Evolutionary conservation across 2,113 vertebrate genomes (phyloP).

Genomic region (Mustela nigripes): DNA sequence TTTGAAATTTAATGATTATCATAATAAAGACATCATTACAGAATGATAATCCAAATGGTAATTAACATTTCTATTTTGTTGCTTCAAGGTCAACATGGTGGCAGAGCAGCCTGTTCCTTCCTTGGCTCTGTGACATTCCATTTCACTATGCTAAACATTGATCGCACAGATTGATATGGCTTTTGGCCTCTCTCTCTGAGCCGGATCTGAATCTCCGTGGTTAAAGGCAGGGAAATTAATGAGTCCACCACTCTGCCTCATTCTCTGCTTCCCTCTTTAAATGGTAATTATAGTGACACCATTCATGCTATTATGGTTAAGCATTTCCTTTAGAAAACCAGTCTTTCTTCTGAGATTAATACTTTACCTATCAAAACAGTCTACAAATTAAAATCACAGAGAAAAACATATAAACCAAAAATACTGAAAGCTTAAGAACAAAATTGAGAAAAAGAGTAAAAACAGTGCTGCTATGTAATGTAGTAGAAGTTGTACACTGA

Average conservation of each 20-base stretch:
- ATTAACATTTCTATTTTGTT: constrained; percentile 84
- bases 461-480: neutral
- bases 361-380: constrained; percentile 61
- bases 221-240: constrained; percentile 82
- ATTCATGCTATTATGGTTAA: constrained; percentile 56
- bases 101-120: constrained; percentile 25
- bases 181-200: constrained; percentile 83
- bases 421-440: constrained; percentile 24
- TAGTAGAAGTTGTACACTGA: neutral
- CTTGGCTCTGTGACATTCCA: constrained; percentile 65
- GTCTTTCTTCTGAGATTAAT: constrained; percentile 68
- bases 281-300: constrained; percentile 77
- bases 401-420: neutral
- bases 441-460: neutral
- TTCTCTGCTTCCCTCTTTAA: constrained; percentile 70
- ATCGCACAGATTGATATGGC: constrained; percentile 68
- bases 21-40: constrained; percentile 78
- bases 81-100: constrained; percentile 81
- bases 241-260: constrained; percentile 58
- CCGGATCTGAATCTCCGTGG: constrained; percentile 74
- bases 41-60: constrained; percentile 82
- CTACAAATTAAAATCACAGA: constrained; percentile 61
- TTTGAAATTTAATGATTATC: constrained; percentile 67
- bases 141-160: constrained; percentile 67
- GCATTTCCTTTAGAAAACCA: constrained; percentile 76